A percentile compares a stretch with the other conserved stretches of the same genome.
These are phyloP conservation scores for Zaprionus taronus DNA, from an alignment of 1,140 invertebrate genomes.

Conservation along the genomic window DNA sequence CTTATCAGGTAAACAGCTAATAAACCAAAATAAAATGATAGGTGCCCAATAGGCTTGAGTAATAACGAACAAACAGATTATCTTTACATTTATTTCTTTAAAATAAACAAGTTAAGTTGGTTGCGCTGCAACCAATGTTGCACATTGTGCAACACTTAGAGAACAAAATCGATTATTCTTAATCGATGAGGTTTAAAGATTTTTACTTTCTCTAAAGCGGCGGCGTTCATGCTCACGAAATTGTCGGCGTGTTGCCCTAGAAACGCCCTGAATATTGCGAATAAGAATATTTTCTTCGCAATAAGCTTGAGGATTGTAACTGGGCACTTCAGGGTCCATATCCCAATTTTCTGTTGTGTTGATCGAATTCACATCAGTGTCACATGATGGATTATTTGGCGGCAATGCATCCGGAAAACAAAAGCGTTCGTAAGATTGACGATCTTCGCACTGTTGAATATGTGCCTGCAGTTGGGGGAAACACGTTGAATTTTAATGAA, in stretches of 20 bases:
- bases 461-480: constrained; percentile 19
- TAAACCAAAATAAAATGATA: no score
- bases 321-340: constrained; percentile 31
- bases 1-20: neutral
- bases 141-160: no score
- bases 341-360: constrained; percentile 55
- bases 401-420: constrained; percentile 18
- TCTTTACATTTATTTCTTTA: no score
- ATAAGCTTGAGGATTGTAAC: constrained; percentile 47
- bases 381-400: neutral
- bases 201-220: constrained; percentile 10
- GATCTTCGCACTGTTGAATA: constrained; percentile 20
- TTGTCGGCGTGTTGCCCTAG: constrained; percentile 5
- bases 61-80: no score
- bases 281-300: constrained; percentile 24
- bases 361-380: neutral
- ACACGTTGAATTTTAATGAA: neutral
- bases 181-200: neutral
- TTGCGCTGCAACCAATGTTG: no score
- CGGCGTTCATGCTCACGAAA: constrained; percentile 38
- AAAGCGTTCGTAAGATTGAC: neutral
- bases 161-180: no score
- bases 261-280: constrained; percentile 22
- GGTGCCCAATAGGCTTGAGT: no score
- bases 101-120: no score